A percentile compares a stretch with the other conserved stretches of the same genome.
Evolutionary conservation across 2,113 vertebrate species (phyloP).

Genomic region (Monopterus albus): DNA sequence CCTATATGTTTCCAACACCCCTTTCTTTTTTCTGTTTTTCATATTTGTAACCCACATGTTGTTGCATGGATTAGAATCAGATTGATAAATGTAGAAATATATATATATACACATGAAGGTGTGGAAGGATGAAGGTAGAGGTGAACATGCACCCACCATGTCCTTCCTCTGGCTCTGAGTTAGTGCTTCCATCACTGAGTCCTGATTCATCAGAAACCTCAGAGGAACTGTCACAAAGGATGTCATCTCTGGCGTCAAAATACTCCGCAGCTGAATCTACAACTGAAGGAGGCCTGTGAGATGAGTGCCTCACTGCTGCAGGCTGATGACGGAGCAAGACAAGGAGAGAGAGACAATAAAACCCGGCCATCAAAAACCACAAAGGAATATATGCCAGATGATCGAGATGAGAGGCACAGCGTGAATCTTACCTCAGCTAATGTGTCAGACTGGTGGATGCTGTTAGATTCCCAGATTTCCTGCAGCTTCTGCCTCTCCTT

Average conservation of each 20-base stretch:
- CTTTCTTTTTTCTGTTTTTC: too few species aligned
- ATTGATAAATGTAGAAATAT: too few species aligned
- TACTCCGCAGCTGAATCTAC: slow-evolving; percentile 89
- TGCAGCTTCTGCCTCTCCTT: slow-evolving; percentile 81
- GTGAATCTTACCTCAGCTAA: slow-evolving; percentile 68
- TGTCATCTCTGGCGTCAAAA: slow-evolving; percentile 90
- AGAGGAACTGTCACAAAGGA: slow-evolving; percentile 87
- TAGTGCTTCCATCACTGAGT: slow-evolving; percentile 87
- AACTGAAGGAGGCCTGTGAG: slow-evolving; percentile 80
- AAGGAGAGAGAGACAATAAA: background rate
- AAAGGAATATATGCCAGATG: accelerated
- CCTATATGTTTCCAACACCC: too few species aligned
- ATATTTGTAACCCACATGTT: too few species aligned
- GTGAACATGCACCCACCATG: slow-evolving; percentile 61
- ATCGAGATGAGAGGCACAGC: background rate
- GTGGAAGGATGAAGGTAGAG: background rate
- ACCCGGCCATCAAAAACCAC: background rate
- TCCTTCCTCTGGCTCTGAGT: slow-evolving; percentile 85
- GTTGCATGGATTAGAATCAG: too few species aligned
- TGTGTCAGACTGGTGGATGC: slow-evolving; percentile 62
- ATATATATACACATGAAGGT: too few species aligned
- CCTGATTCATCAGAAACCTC: slow-evolving; percentile 90
- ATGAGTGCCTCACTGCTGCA: slow-evolving; percentile 57
- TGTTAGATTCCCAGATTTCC: slow-evolving; percentile 72
- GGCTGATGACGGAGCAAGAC: slow-evolving; percentile 36